Evolutionary conservation across 2,797 vertebrate species (phyloP), one percentile per base, ranked within the genome.

Genomic region (Nannoperca australis): DNA sequence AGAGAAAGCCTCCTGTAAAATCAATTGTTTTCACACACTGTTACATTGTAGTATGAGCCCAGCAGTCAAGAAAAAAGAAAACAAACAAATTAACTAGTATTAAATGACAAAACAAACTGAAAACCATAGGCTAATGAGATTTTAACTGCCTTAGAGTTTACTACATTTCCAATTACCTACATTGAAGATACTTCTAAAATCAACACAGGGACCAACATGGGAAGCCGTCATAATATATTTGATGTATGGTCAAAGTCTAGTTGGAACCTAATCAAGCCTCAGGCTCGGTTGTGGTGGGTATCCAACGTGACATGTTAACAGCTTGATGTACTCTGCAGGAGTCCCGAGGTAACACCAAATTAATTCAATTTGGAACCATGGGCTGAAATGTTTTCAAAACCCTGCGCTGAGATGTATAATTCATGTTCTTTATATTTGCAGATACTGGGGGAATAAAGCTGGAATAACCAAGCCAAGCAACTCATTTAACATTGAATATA

Each of bases 401-500:
- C 27, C 42, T 56, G 45, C 2, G 0, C 64, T 62, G 38, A 67
- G 63, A 79, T 76, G 54, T 79, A 63, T 83, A 70, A 86, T 85
- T 84, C 54, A 72, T 84, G 20, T 44, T 70, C 58, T 80, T 73
- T 79, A 67, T 76, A 65, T 83, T 74, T 54, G 53, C 47, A 79
- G 36, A 77, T 42, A 65, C 73, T 55, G 63, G 59, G 11, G 58
- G 47, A 78, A 73, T 68, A 61, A 30, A 63, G 15, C 49, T 11
- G 34, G 65, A 40, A 80, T 63, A 79, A 85, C 78, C 78, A 73
- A 81, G 77, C 18, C 22, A 38, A 14, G 11, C 27, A 66, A 22
- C 68, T 82, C 59, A 79, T 54, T 78, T 74, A 42, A 61, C 50
- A 76, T 75, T 50, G 27, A 70, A 55, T n/a, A 54, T 2, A 47